Evolutionary conservation across 2,113 vertebrate genomes (phyloP), one percentile per base, ranked within the genome.

Genomic region (Brachyhypopomus occidentalis): DNA sequence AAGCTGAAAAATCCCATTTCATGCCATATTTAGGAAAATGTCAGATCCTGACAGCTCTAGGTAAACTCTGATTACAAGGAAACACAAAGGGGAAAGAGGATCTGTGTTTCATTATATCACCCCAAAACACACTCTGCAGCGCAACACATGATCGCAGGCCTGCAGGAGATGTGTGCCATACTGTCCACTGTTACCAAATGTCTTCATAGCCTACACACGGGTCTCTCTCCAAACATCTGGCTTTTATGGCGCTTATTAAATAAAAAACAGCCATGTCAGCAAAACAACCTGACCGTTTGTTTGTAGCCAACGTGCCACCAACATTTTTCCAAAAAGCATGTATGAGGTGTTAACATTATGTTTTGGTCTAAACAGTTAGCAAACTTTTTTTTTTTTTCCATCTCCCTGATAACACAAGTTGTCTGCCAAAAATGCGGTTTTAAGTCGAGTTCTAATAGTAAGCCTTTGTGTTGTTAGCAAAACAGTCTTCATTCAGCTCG

Each of bases 251-350:
- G 14, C 52, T 59, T 20, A 52, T 25, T n/a, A n/a, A 45, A 79
- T 82, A 81, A 30, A 20, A 20, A 9, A 3, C 63, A 71, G 73
- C 67, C 52, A 74, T 20, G 72, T 70, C 59, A 84, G 1, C 77
- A 36, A 64, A 60, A 60, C 23, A 84, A 78, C 30, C 66, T 19
- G 83, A 41, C 62, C 84, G 78, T 86, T 85, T 86, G 73, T 82
- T 81, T 88, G 36, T 78, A 41, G 72, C 80, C 73, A 79, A 69
- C 66, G 60, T 81, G 79, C 86, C 74, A 84, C 78, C 41, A 67
- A 64, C 48, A 77, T n/a, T 48, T 76, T 17, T 80, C 85, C 20
- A 83, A 84, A 41, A 36, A 25, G 22, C 48, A 85, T 22, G 23
- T 73, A 84, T n/a, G 48, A 45, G 55, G 77, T 84, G 86, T 81